Evolutionary conservation across 1,140 invertebrate genomes (phyloP).

Genomic region (Habropoda laboriosa): DNA sequence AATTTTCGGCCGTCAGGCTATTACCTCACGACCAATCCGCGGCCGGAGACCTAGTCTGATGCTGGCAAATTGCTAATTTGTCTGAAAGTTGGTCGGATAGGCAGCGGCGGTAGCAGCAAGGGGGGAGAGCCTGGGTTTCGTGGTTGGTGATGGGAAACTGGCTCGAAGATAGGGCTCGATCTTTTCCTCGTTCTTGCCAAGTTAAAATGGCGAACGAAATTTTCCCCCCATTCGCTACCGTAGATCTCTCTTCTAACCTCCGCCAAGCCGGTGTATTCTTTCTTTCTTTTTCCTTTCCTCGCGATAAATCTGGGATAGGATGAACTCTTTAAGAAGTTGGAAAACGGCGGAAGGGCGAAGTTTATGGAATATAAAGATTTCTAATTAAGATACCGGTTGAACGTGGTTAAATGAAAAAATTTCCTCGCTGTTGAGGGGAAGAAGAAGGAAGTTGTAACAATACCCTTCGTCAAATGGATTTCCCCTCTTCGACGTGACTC

Average conservation of each 20-base stretch:
- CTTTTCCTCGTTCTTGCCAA: slow-evolving; percentile 51
- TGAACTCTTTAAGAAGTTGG: no score
- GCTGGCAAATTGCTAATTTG: slow-evolving; percentile 68
- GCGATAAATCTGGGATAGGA: no score
- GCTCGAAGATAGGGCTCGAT: slow-evolving; percentile 43
- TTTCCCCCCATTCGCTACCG: neutral
- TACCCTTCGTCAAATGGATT: slow-evolving; percentile 2
- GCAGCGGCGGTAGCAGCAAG: neutral
- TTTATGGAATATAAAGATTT: slow-evolving; percentile 10
- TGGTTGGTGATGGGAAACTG: slow-evolving; percentile 33
- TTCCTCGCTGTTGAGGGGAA: neutral
- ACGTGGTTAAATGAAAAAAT: slow-evolving; percentile 6
- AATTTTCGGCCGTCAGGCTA: slow-evolving; percentile 52
- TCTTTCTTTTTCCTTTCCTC: no score
- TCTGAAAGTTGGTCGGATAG: slow-evolving; percentile 52
- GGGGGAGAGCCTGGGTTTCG: slow-evolving; percentile 25
- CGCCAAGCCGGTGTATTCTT: no score
- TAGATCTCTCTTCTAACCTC: neutral
- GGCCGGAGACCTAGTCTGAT: slow-evolving; percentile 45
- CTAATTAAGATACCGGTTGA: slow-evolving; percentile 28
- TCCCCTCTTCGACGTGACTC: neutral
- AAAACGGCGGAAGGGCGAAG: rapidly evolving
- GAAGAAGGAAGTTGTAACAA: neutral
- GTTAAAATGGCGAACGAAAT: slow-evolving; percentile 45
- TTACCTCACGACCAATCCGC: slow-evolving; percentile 51